phyloP scores from a whole-genome alignment of 2,113 vertebrate species.

The Sminthopsis crassicaudata region DNA sequence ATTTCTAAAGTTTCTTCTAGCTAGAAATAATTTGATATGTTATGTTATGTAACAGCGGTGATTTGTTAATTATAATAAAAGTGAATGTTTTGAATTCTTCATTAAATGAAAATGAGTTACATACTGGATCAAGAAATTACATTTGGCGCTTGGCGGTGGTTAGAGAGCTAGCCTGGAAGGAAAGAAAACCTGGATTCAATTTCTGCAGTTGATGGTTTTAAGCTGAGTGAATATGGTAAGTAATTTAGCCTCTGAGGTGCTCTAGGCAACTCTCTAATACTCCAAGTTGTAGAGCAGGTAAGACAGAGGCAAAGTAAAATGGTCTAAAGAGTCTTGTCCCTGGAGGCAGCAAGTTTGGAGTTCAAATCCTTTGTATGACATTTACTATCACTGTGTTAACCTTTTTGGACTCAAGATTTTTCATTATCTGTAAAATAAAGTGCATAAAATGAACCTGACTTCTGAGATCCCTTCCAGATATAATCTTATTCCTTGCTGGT shows the following conservation, averaged over 20 bases:
- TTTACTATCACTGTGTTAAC: neutral
- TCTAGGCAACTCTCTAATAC: neutral
- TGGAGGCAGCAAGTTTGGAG: too few relatives aligned
- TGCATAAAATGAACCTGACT: neutral
- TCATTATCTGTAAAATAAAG: neutral
- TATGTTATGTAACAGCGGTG: neutral
- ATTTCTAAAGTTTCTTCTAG: slow-evolving; percentile 6
- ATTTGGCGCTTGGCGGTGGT: neutral
- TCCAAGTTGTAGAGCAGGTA: neutral
- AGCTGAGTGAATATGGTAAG: neutral
- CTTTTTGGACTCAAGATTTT: neutral
- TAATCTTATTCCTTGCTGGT: neutral
- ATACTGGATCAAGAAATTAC: neutral
- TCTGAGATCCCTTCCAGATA: neutral
- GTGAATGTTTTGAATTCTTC: neutral
- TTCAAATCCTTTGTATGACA: neutral
- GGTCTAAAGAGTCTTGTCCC: neutral
- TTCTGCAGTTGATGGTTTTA: neutral
- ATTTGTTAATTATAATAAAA: neutral
- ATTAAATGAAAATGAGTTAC: neutral
- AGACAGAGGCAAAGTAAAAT: neutral
- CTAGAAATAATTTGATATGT: slow-evolving; percentile 2
- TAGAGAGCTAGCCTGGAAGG: neutral
- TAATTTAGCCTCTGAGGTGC: neutral
- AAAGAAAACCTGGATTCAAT: neutral